Evolutionary conservation across 2,113 vertebrate species (phyloP), one percentile per base, ranked within the genome.

Genomic region (Thamnaconus septentrionalis): DNA sequence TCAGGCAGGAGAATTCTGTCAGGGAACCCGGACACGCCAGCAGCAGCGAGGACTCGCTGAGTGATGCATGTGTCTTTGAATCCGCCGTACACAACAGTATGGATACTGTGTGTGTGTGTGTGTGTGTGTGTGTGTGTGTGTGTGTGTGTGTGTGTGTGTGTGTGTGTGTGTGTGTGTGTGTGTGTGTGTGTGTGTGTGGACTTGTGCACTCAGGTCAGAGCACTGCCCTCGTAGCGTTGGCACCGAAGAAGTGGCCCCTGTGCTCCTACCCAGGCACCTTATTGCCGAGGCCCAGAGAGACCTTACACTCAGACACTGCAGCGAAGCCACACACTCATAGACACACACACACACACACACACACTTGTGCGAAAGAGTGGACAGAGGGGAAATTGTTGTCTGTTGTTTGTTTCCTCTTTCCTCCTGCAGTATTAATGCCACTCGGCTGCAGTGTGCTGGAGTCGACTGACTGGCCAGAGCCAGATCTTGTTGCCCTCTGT

Each of bases 241-340:
- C 85, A 86, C 93, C 89, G 80, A 92, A 93, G 91, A 85, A 92
- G 93, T 86, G 94, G 93, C 90, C 93, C 75, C 67, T 7, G 63
- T 81, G 75, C 71, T 74, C 80, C 82, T 70, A 64, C 70, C 73
- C 46, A 69, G 78, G 72, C 74, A 74, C 78, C 74, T 81, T 82
- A 86, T 86, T 87, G 81, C 74, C 54, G 53, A 78, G 72, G 75
- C 75, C 85, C 81, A 65, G 43, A 60, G 60, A 85, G 81, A 85
- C 73, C 83, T 84, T 75, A 83, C 75, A 85, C 69, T 82, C 45
- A 59, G 76, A 58, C 66, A 73, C 80, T 78, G 74, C 76, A 84
- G 80, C 61, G 66, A 68, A 78, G 76, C 65, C 80, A 66, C 71
- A 61, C 5, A 1, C 44, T 41, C 53, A 44, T 49, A 60, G 31